Evolutionary conservation across 2,888 invertebrate genomes (phyloP).

Genomic region (Zelleria hepariella): DNA sequence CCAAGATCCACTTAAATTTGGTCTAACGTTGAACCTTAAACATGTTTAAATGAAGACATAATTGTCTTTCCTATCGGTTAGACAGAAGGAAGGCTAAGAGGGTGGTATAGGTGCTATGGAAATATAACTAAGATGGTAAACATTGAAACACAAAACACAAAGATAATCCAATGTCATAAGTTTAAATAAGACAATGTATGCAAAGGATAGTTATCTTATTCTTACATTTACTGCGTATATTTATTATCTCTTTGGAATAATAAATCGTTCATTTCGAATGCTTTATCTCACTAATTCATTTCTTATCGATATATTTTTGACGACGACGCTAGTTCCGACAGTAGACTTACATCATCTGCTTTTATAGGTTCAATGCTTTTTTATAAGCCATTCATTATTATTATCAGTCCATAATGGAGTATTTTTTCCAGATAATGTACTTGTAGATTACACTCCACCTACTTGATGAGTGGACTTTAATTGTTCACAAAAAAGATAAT

Average conservation of each 20-base stretch:
- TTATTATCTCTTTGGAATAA: background rate
- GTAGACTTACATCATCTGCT: background rate
- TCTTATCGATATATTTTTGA: background rate
- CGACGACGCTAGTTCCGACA: background rate
- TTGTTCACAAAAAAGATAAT: background rate
- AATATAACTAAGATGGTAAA: too few relatives aligned
- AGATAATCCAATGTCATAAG: background rate
- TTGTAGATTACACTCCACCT: background rate
- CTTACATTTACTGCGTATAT: background rate
- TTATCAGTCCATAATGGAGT: background rate
- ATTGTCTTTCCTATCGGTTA: too few relatives aligned
- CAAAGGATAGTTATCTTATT: background rate
- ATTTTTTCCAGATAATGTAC: background rate
- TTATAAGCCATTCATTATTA: background rate
- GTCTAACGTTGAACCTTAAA: too few relatives aligned
- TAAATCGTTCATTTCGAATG: background rate
- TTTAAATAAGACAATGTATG: background rate
- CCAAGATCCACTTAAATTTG: too few relatives aligned
- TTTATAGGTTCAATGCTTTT: background rate
- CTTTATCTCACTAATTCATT: background rate
- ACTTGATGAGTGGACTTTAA: background rate
- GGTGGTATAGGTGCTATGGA: too few relatives aligned
- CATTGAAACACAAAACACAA: too few relatives aligned
- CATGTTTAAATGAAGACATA: too few relatives aligned
- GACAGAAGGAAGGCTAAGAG: too few relatives aligned